These are phyloP conservation scores for Celastrina argiolus DNA, from an alignment of 2,888 invertebrate genomes.

Conservation along the genomic window DNA sequence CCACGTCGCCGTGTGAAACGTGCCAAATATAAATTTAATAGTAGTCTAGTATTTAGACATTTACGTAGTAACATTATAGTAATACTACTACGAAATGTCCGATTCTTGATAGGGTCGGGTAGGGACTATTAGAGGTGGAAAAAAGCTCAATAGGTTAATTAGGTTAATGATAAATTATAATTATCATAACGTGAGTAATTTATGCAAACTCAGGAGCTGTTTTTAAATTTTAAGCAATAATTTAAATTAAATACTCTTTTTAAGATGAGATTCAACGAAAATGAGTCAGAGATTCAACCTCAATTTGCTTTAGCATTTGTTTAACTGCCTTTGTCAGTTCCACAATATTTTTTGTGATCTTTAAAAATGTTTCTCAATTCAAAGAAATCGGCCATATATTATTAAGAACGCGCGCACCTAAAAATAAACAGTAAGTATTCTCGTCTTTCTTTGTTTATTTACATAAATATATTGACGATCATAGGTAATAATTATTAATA, in stretches of 20 bases:
- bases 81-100: no score
- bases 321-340: slow-evolving; percentile 1
- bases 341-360: background rate
- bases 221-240: no score
- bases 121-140: no score
- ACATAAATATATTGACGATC: background rate
- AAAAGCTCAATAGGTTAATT: no score
- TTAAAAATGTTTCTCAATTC: background rate
- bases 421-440: slow-evolving; percentile 1
- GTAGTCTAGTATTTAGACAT: background rate
- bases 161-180: no score
- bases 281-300: no score
- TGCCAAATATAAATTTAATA: background rate
- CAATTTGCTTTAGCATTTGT: no score
- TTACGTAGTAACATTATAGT: background rate
- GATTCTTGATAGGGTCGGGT: no score
- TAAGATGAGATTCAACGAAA: no score
- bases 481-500: background rate
- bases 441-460: background rate
- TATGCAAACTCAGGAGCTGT: no score
- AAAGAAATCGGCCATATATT: background rate
- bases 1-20: background rate
- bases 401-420: background rate
- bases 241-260: no score
- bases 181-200: no score